Base-by-base conservation (phyloP, 2,113 vertebrate species). In the Sinocyclocheilus rhinocerous region DNA sequence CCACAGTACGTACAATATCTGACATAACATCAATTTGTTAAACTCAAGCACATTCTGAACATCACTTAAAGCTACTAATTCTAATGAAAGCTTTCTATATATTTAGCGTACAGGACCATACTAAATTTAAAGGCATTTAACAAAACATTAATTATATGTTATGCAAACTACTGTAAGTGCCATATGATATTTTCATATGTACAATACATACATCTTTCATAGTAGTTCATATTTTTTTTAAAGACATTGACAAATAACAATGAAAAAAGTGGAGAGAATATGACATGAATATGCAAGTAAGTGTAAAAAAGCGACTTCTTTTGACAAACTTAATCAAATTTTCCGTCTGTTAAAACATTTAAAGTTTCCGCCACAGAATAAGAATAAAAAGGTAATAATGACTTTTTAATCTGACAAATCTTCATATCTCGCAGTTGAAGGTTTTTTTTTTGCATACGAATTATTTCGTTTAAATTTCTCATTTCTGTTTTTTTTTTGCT, bases 151-250 rank as follows among this genome's bases (percentile, higher is more conserved):
- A 55, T 52, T 55, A 83, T 29, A 39, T 39, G 1, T 72, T 15
- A 52, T 36, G 82, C 67, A 84, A 75, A 73, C 69, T 57, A 24
- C 75, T 26, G n/a, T 67, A 76, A 76, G 59, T 76, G 70, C 70
- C 50, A 76, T 42, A 61, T 39, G 9, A 55, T 57, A n/a, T 5
- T 24, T 42, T 6, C 50, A 45, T 76, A 36, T 84, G 29, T 84
- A 76, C 57, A 84, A 20, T 61, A 84, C 55, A 76, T 84, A 84
- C 83, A 84, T 26, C 6, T 59, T 75, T 76, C 20, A 9, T 65
- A 39, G n/a, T 48, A n/a, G n/a, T 26, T 33, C 6, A 4, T 26
- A 18, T 29, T 52, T 39, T 20, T 13, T 61, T 33, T 61, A 61
- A 61, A 20, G 36, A 59, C 50, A 33, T 22, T 33, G 50, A 55